These are phyloP conservation scores for Pseudorectes ferrugineus DNA, from an alignment of 2,113 vertebrate genomes.

Conservation along the genomic window DNA sequence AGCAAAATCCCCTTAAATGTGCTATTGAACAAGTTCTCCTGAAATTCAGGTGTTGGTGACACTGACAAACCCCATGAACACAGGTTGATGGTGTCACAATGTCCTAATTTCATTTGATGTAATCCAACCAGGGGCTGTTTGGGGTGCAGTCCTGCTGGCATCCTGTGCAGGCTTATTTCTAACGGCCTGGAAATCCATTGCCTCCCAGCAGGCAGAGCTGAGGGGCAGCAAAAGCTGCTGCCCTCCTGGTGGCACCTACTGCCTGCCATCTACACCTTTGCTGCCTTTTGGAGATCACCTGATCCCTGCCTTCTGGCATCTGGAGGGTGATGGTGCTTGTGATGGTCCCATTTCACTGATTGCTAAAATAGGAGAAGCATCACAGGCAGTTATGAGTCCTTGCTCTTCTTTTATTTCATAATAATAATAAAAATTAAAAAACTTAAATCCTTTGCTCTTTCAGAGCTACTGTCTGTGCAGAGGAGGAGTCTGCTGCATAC, in stretches of 20 bases:
- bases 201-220: background rate
- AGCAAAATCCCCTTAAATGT: background rate
- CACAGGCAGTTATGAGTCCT: background rate
- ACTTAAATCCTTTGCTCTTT: background rate
- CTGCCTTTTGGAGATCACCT: background rate
- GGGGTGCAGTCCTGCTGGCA: background rate
- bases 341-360: background rate
- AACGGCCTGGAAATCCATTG: accelerated
- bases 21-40: background rate
- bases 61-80: accelerated
- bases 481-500: background rate
- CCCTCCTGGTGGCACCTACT: background rate
- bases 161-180: background rate
- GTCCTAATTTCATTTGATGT: background rate
- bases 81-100: background rate
- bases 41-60: background rate
- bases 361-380: background rate
- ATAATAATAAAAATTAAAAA: background rate
- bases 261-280: background rate
- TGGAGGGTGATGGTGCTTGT: background rate
- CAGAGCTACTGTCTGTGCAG: background rate
- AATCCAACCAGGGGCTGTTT: accelerated
- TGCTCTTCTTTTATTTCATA: background rate
- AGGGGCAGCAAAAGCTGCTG: background rate
- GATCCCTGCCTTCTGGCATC: background rate